A percentile compares a stretch with the other conserved stretches of the same genome.
phyloP scores from a whole-genome alignment of 2,797 vertebrate species.

The Thalassophryne amazonica region DNA sequence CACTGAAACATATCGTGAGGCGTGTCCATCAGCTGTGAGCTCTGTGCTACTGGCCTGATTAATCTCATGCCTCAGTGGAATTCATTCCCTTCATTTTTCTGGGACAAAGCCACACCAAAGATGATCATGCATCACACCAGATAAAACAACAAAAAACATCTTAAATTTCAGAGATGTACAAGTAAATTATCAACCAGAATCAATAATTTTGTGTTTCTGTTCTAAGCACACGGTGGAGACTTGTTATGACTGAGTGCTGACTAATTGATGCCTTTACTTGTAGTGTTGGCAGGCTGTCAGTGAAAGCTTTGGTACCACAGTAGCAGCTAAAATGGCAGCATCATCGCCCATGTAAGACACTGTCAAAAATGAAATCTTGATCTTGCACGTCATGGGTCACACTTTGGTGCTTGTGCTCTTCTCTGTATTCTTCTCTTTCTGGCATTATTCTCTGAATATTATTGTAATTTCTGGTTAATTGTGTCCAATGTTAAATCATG shows the following conservation, averaged over 20 bases:
- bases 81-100: conserved; percentile 14
- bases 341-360: conserved; percentile 3
- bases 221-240: not conserved
- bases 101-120: conserved; percentile 16
- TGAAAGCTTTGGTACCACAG: conserved; percentile 23
- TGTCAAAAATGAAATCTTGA: not conserved
- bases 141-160: conserved; percentile 2
- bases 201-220: not conserved
- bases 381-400: not conserved
- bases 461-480: too few species aligned
- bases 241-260: not conserved
- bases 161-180: not conserved
- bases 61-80: conserved; percentile 28
- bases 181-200: not conserved
- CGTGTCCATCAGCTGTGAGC: conserved; percentile 7
- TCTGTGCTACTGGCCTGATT: conserved; percentile 31
- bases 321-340: conserved; percentile 12
- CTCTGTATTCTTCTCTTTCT: too few species aligned
- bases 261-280: conserved; percentile 9
- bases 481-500: too few species aligned
- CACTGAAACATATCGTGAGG: not conserved
- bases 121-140: not conserved
- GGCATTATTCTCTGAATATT: too few species aligned
- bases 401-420: not conserved
- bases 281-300: conserved; percentile 23